A percentile compares a stretch with the other conserved stretches of the same genome.
Conservation (phyloP, 2,113 vertebrate species). For the Pristiophorus japonicus region DNA sequence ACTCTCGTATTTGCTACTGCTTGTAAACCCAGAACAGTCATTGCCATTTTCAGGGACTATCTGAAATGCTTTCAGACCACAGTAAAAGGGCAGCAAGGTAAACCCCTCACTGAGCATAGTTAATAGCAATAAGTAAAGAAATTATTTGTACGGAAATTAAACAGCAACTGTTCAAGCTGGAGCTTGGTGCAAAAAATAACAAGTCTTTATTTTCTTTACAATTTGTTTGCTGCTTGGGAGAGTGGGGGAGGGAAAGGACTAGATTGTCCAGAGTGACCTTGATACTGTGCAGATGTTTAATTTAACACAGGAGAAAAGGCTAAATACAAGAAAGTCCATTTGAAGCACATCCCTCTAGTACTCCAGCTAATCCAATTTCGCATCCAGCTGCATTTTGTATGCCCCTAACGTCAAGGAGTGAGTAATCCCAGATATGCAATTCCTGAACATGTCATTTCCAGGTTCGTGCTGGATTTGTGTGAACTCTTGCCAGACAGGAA, state of each 20-base stretch:
- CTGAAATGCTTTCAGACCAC: not conserved
- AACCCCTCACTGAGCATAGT: not conserved
- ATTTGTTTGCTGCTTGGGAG: not conserved
- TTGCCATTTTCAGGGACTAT: not conserved
- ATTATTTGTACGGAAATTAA: not conserved
- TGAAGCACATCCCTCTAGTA: not conserved
- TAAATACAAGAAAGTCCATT: not conserved
- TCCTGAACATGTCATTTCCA: not conserved
- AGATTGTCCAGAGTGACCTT: not conserved
- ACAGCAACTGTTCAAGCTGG: not conserved
- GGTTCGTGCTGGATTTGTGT: not conserved
- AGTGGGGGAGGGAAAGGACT: not conserved
- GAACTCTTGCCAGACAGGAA: not conserved
- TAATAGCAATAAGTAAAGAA: not conserved
- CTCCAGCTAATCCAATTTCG: not conserved
- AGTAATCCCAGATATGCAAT: not conserved
- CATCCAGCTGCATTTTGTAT: not conserved
- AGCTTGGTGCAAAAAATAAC: not conserved
- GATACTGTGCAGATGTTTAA: not conserved
- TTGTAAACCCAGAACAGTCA: not conserved
- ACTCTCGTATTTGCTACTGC: not conserved
- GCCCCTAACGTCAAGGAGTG: not conserved
- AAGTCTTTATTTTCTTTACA: not conserved
- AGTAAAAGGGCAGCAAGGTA: not conserved
- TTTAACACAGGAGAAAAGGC: not conserved